A percentile compares a stretch with the other conserved stretches of the same genome.
phyloP scores from a whole-genome alignment of 1,140 invertebrate genomes.

The Cecropterus lyciades region DNA sequence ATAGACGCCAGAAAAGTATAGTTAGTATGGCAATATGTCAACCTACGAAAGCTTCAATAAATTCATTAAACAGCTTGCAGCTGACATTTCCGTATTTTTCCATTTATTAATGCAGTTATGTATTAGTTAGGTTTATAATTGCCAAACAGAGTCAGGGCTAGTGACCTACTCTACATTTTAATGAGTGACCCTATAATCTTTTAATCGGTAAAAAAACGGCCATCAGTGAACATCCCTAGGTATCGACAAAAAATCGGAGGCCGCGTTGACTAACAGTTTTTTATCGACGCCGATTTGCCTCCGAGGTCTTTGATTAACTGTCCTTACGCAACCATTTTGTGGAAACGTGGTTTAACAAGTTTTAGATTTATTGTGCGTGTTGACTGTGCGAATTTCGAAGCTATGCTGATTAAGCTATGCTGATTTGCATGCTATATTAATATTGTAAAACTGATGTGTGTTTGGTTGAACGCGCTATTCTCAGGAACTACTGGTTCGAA shows the following conservation, averaged over 20 bases:
- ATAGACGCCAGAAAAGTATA: background rate
- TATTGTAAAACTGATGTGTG: no score
- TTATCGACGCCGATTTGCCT: constrained; percentile 47
- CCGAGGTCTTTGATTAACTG: constrained; percentile 39
- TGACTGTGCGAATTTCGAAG: background rate
- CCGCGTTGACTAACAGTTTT: constrained; percentile 56
- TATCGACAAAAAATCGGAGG: constrained; percentile 49
- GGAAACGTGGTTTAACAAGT: background rate
- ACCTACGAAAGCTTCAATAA: constrained; percentile 1
- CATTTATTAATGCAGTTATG: constrained; percentile 4
- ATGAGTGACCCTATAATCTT: constrained; percentile 48
- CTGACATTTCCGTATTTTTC: constrained; percentile 17
- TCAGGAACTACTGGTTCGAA: no score
- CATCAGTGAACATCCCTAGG: constrained; percentile 48
- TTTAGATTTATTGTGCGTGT: constrained; percentile 12
- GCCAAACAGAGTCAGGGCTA: constrained; percentile 36
- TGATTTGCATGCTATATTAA: no score
- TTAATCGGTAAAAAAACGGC: constrained; percentile 46
- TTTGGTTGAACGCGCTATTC: no score
- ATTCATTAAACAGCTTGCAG: constrained; percentile 1
- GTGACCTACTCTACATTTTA: constrained; percentile 42
- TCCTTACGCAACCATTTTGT: constrained; percentile 28
- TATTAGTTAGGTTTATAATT: constrained; percentile 2
- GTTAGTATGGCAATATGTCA: background rate
- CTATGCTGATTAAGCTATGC: no score